Evolutionary conservation across 2,797 vertebrate species (phyloP), one percentile per base, ranked within the genome.

Genomic region (Leptodactylus fallax): DNA sequence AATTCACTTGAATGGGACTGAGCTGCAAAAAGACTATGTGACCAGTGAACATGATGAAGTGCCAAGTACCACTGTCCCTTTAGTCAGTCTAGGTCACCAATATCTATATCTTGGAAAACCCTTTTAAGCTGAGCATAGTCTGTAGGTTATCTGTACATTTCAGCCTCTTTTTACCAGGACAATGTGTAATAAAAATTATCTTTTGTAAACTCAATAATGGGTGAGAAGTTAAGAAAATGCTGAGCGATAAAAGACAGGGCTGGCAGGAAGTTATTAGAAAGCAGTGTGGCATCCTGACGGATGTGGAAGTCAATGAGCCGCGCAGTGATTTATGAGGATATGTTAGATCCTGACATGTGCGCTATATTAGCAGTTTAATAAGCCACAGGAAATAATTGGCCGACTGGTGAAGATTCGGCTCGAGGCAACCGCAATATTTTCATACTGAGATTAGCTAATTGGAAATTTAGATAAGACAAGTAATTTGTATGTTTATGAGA

Each of bases 361-460:
- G 13, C 77, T 69, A 17, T 81, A 88, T 80, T 74, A 84, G 47
- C 23, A 19, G 65, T 85, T 63, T 79, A 61, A 85, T 81, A 88
- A 88, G 76, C 87, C 87, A 78, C 87, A 88, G 87, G 87, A 88
- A 88, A 81, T 55, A 67, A 78, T 79, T 76, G 71, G 72, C 63
- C 27, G 9, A n/a, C 55, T 55, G 58, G 60, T 25, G 11, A 78
- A 65, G 78, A 7, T 77, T 76, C 71, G 9, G 19, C 72, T 60
- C 82, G n/a, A 49, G 27, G 21, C 55, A 74, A 74, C 53, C 49
- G 47, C n/a, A 53, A 53, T 2, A 81, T 84, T 74, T 23, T 76
- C 27, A 76, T 19, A 61, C 47, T 25, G 56, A 76, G 71, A 25
- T 76, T 19, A 76, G 36, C 1, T 49, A 63, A 47, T 17, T 85